Conservation (phyloP, 2,797 vertebrate species). For the Austrolebias charrua region DNA sequence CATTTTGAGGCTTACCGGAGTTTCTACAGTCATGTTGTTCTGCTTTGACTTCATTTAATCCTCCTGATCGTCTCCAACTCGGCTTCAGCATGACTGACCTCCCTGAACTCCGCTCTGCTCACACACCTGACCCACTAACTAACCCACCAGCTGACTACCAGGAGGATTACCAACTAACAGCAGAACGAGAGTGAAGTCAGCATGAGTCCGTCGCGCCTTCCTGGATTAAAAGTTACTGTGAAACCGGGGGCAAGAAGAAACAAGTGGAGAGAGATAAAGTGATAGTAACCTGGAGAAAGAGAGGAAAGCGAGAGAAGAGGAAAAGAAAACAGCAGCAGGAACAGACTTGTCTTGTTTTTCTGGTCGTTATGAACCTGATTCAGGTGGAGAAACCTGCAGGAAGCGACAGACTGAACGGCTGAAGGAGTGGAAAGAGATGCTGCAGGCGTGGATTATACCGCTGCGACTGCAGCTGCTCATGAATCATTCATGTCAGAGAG, state of each 20-base stretch:
- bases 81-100: not conserved
- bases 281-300: constrained; percentile 43
- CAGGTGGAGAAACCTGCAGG: constrained; percentile 31
- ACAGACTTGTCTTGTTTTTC: constrained; percentile 62
- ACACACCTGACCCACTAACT: constrained; percentile 1
- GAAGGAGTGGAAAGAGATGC: constrained; percentile 30
- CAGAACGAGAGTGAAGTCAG: not conserved
- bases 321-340: constrained; percentile 46
- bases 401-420: too few relatives aligned
- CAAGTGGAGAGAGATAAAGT: constrained; percentile 49
- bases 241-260: constrained; percentile 53
- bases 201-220: not conserved
- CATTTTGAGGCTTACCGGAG: constrained; percentile 24
- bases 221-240: constrained; percentile 22
- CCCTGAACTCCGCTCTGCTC: not conserved
- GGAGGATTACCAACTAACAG: not conserved
- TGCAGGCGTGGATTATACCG: constrained; percentile 51
- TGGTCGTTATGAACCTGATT: constrained; percentile 29
- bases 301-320: constrained; percentile 5
- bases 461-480: constrained; percentile 43
- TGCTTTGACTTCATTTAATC: too few relatives aligned
- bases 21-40: not conserved
- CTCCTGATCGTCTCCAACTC: not conserved
- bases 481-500: constrained; percentile 31
- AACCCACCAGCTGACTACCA: not conserved